Evolutionary conservation across 2,113 vertebrate species (phyloP), one percentile per base, ranked within the genome.

Genomic region (Damaliscus lunatus): DNA sequence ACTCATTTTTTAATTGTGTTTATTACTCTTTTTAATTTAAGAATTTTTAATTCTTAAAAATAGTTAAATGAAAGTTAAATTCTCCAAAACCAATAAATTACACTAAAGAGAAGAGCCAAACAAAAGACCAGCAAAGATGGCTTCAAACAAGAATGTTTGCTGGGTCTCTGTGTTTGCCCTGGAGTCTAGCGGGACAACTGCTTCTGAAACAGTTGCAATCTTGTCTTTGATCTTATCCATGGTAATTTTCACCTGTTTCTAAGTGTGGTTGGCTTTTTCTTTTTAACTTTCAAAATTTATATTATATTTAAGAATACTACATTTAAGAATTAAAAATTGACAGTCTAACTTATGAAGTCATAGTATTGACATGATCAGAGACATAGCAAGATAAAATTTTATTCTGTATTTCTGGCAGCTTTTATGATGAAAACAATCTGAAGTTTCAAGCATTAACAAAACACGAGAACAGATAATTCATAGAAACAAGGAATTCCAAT

Each of bases 101-200:
- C 14, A 40, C 6, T 55, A 29, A 57, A 43, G 4, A 59, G 2
- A 7, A 86, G 1, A 8, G 48, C 5, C 19, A 60, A 62, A 25
- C 4, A 86, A 48, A 9, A 86, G 11, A 82, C 0, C 0, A 62
- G 4, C 6, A 74, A 53, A 50, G 2, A 52, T 50, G 3, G 0
- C 27, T 67, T 74, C 55, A 33, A 19, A 60, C 43, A 50, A 40
- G 48, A 80, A 52, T 80, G 9, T 62, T 52, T 31, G 23, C 9
- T 33, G 6, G 10, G 3, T 57, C n/a, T 36, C 50, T 64, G 67
- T 55, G 12, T 36, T 59, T 57, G 1, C 21, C 27, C 16, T 10
- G 1, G 19, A 62, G 7, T 5, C 12, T 31, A 82, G 8, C 0
- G 40, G 3, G 6, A n/a, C 14, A 7, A 29, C 9, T 5, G 23